Conservation (phyloP, 2,888 invertebrate genomes). For the Pseudeuparius sepicola region DNA sequence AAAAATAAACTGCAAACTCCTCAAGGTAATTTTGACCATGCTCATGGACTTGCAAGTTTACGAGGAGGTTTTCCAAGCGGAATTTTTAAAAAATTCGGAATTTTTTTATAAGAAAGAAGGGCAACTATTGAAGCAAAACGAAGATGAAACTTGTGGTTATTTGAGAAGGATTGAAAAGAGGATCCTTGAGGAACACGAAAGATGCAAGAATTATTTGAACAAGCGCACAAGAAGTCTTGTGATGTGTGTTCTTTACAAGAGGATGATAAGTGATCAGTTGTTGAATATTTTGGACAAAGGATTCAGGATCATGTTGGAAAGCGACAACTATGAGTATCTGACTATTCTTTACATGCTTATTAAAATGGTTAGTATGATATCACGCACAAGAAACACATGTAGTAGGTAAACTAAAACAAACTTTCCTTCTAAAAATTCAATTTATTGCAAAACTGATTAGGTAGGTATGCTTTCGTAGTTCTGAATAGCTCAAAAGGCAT, state of each 20-base stretch:
- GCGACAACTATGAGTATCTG: slow-evolving; percentile 52
- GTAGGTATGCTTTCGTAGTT: no score
- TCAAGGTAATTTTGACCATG: slow-evolving; percentile 89
- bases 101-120: slow-evolving; percentile 85
- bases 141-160: slow-evolving; percentile 77
- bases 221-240: slow-evolving; percentile 76
- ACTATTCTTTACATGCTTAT: slow-evolving; percentile 79
- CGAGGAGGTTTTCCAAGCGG: slow-evolving; percentile 71
- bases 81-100: slow-evolving; percentile 82
- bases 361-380: no score
- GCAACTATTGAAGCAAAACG: slow-evolving; percentile 72
- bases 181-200: slow-evolving; percentile 80
- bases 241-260: slow-evolving; percentile 79
- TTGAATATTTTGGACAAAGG: slow-evolving; percentile 81
- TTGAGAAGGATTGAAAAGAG: slow-evolving; percentile 59
- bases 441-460: no score
- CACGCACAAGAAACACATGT: no score
- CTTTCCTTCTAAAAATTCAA: no score
- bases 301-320: slow-evolving; percentile 71
- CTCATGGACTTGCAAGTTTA: slow-evolving; percentile 88
- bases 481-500: no score
- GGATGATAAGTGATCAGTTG: slow-evolving; percentile 81
- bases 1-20: slow-evolving; percentile 72
- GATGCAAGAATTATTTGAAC: slow-evolving; percentile 71
- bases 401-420: no score